phyloP scores from a whole-genome alignment of 2,113 vertebrate genomes.

The Dicerorhinus sumatrensis region DNA sequence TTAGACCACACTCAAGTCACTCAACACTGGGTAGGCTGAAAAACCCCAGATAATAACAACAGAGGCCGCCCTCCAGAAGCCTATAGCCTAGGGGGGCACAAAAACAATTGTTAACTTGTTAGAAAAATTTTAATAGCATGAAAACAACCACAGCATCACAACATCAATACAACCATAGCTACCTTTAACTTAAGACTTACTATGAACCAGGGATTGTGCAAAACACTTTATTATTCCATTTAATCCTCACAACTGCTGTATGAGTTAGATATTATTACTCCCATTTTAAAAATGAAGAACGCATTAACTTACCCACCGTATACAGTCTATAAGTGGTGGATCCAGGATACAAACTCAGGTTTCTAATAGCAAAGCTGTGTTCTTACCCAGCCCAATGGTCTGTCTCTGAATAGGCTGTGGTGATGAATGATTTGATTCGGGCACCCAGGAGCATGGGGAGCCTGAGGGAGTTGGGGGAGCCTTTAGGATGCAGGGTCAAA shows the following conservation, averaged over 20 bases:
- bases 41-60: not conserved
- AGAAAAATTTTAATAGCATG: not conserved
- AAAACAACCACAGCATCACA: not conserved
- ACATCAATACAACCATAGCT: not conserved
- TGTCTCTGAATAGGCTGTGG: fast-evolving
- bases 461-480: not conserved
- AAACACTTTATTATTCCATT: not conserved
- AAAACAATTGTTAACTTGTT: not conserved
- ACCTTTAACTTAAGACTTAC: not conserved
- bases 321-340: not conserved
- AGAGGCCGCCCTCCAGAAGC: not conserved
- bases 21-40: not conserved
- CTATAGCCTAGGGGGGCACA: not conserved
- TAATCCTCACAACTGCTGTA: not conserved
- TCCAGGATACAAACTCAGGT: not conserved
- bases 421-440: not conserved
- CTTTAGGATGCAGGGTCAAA: not conserved
- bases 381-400: not conserved
- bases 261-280: not conserved
- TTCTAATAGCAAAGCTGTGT: not conserved
- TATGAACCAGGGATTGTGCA: not conserved
- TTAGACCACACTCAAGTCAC: not conserved
- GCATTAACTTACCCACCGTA: not conserved
- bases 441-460: not conserved
- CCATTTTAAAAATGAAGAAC: not conserved